These are phyloP conservation scores for Taxidea taxus DNA, from an alignment of 2,113 vertebrate genomes.

Conservation along the genomic window DNA sequence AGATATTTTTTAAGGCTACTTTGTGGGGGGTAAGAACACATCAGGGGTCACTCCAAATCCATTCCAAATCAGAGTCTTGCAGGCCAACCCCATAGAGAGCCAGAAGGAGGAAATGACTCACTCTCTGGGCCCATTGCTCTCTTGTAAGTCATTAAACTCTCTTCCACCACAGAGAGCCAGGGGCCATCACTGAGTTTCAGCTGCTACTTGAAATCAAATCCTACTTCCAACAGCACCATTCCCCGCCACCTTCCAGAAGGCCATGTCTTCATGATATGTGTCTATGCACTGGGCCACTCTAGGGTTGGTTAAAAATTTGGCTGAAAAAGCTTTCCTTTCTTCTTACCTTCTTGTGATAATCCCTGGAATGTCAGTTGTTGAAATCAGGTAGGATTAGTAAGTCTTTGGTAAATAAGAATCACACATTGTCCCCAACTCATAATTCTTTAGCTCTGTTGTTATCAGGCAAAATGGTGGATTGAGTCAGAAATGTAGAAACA, in stretches of 20 bases:
- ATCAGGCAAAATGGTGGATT: not conserved
- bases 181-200: not conserved
- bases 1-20: slow-evolving; percentile 69
- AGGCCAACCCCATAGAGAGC: slow-evolving; percentile 58
- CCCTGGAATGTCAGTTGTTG: not conserved
- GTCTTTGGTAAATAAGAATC: not conserved
- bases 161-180: not conserved
- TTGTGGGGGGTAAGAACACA: slow-evolving; percentile 67
- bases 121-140: not conserved
- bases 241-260: not conserved
- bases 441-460: not conserved
- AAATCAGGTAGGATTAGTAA: not conserved
- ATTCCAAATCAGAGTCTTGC: slow-evolving; percentile 45
- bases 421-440: not conserved
- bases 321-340: not conserved
- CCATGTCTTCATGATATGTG: no score
- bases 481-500: not conserved
- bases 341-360: not conserved
- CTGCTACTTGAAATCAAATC: slow-evolving; percentile 27
- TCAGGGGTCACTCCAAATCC: slow-evolving; percentile 63
- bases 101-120: slow-evolving; percentile 75
- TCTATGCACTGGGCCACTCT: not conserved
- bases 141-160: slow-evolving; percentile 7
- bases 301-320: not conserved
- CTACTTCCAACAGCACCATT: not conserved